phyloP scores from a whole-genome alignment of 1,140 invertebrate genomes.

The Phymastichus coffea region DNA sequence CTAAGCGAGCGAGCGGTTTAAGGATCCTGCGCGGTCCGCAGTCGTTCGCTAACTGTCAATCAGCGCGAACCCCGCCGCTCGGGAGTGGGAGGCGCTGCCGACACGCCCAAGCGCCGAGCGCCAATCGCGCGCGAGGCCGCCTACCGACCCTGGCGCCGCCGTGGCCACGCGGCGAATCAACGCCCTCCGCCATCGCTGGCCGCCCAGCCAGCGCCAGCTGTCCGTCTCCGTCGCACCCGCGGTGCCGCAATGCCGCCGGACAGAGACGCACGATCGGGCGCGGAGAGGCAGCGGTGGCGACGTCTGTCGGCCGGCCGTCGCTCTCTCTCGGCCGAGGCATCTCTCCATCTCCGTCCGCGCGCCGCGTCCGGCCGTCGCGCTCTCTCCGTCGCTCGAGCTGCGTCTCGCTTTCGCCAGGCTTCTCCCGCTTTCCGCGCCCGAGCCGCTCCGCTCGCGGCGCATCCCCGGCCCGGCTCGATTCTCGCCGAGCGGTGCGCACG shows the following conservation, averaged over 20 bases:
- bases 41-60: conserved; percentile 70
- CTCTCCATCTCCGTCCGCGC: neutral
- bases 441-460: neutral
- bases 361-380: neutral
- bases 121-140: conserved; percentile 43
- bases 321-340: neutral
- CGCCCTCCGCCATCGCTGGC: conserved; percentile 44
- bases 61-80: conserved; percentile 53
- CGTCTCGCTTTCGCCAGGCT: neutral
- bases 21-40: conserved; percentile 64
- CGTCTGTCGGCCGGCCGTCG: neutral
- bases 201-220: conserved; percentile 3
- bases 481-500: conserved; percentile 5
- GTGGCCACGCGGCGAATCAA: conserved; percentile 35
- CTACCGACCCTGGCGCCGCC: conserved; percentile 37
- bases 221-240: conserved; percentile 4
- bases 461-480: neutral
- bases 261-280: neutral
- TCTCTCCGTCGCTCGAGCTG: neutral
- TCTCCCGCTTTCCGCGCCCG: neutral
- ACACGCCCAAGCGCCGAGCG: conserved; percentile 41
- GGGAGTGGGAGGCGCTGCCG: conserved; percentile 54
- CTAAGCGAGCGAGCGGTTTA: conserved; percentile 27
- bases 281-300: neutral
- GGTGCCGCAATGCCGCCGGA: neutral